Evolutionary conservation across 2,113 vertebrate species (phyloP).

Genomic region (Perca flavescens): DNA sequence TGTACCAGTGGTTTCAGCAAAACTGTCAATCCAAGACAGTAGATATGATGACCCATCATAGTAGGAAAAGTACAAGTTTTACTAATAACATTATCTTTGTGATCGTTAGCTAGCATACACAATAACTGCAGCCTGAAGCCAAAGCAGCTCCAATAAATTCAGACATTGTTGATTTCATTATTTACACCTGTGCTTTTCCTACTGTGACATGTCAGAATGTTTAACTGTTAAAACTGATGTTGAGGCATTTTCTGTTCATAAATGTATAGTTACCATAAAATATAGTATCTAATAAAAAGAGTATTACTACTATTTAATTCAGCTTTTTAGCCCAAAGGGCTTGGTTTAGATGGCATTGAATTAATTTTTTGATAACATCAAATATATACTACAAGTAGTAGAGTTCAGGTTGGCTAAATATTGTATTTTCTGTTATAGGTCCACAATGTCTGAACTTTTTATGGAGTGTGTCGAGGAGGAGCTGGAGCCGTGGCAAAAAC

Average conservation of each 20-base stretch:
- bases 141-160: not conserved
- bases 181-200: not conserved
- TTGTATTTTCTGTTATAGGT: constrained; percentile 55
- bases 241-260: not conserved
- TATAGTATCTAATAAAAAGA: not conserved
- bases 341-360: not conserved
- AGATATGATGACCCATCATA: not conserved
- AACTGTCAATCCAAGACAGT: not conserved
- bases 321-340: not conserved
- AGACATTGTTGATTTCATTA: not conserved
- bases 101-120: not conserved
- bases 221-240: not conserved
- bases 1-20: not conserved
- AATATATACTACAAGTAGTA: not conserved
- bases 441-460: constrained; percentile 96
- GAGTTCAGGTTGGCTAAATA: not conserved
- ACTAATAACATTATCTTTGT: no score
- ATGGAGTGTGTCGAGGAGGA: constrained; percentile 99
- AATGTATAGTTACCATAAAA: not conserved
- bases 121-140: not conserved
- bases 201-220: not conserved
- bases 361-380: not conserved
- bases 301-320: not conserved
- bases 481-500: constrained; percentile 97
- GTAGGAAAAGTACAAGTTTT: not conserved